Base-by-base conservation (phyloP, 2,888 invertebrate species). In the Elysia crispata region DNA sequence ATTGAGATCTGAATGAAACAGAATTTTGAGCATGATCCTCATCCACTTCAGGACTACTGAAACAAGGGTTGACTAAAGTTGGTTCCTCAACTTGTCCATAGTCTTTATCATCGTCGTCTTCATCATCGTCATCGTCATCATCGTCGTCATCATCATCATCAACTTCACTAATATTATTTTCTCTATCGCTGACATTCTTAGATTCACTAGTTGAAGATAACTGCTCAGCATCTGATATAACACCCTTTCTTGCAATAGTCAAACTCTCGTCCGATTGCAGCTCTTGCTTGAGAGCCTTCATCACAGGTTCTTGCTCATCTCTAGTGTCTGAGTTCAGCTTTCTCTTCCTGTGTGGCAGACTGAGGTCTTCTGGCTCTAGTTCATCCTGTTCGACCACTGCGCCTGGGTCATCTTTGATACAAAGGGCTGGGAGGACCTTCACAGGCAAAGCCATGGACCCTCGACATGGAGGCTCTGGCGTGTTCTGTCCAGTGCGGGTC, bases 21-120 rank as follows among this genome's bases (percentile, higher is more conserved):
- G 89, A 87, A 25, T 90, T 82, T 20, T 82, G 88, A 20, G 90
- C 83, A 1, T 90, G 89, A 72, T 89, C 85, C 50, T 85, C 87
- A 50, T 89, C 83, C 41, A 85, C 85, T 18, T 87, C 85, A 13
- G 87, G 76, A 62, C 84, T 57, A 20, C 50, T 67, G 23, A 31
- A 77, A 54, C 67, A 70, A 15, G 57, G 76, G 33, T 79, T 83
- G 15, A 78, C 78, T 23, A 83, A 33, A 18, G 72, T 76, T 15
- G 82, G 80, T 64, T 80, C 80, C 54, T 80, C 80, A 5, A 64
- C 57, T 41, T 76, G 72, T 15, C 76, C 78, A 70, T 77, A 81
- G 67, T 78, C 78, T 67, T 75, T 78, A 57, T 81, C 81, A 57
- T 81, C 81, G 23, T 78, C 75, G 41, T 81, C 78, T 41, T 74